Evolutionary conservation across 2,797 vertebrate genomes (phyloP).

Genomic region (Moxostoma hubbsi): DNA sequence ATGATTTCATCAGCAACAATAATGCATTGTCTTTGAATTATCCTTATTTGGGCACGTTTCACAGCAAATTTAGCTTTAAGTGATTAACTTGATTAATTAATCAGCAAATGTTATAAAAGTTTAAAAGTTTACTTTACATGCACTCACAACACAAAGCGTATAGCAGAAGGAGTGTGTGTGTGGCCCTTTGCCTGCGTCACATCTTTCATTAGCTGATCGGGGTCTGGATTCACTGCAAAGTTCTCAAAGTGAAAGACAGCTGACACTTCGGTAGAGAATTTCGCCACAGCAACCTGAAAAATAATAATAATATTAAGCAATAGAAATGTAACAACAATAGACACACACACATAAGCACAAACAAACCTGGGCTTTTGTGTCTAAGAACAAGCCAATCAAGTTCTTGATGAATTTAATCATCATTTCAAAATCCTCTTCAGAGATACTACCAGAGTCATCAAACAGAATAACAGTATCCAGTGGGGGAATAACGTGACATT

Average conservation of each 20-base stretch:
- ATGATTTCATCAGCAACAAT: too few relatives aligned
- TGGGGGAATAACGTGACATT: conserved; percentile 57
- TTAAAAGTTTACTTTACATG: too few relatives aligned
- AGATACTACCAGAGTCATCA: conserved; percentile 66
- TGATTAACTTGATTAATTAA: too few relatives aligned
- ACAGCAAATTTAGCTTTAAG: too few relatives aligned
- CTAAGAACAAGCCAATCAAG: conserved; percentile 53
- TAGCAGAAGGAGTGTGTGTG: conserved; percentile 61
- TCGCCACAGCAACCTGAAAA: conserved; percentile 64
- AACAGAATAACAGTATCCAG: conserved; percentile 68
- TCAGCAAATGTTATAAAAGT: too few relatives aligned
- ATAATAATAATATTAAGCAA: neutral
- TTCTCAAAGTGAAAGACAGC: conserved; percentile 62
- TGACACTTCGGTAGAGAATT: conserved; percentile 53
- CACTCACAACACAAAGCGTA: conserved; percentile 62
- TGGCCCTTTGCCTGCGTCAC: conserved; percentile 55
- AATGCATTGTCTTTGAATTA: too few relatives aligned
- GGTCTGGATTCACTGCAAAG: conserved; percentile 35
- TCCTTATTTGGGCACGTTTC: too few relatives aligned
- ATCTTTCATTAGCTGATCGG: conserved; percentile 47
- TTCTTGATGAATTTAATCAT: conserved; percentile 63
- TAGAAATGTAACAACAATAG: neutral
- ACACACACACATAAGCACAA: neutral
- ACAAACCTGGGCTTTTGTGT: conserved; percentile 54
- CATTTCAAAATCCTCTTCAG: neutral